Base-by-base conservation (phyloP, 2,888 invertebrate species). In the Lasioglossum calceatum region DNA sequence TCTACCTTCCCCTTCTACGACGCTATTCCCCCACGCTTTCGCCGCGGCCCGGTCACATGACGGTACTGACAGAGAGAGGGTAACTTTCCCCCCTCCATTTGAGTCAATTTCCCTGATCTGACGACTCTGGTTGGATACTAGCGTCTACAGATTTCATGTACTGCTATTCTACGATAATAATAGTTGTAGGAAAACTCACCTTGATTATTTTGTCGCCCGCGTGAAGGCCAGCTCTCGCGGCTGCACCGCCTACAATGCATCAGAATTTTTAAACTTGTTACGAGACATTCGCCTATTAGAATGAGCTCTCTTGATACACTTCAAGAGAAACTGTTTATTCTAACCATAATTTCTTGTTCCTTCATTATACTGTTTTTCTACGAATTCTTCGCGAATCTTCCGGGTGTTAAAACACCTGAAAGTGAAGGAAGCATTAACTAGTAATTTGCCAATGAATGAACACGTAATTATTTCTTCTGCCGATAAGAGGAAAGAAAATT, bases 171-270 rank as follows among this genome's bases (percentile, higher is more conserved):
- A n/a, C 32, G 44, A 82, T 70, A 74, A 79, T 79, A 39, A 14
- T 71, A 14, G 77, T 81, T 58, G 82, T 91, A 89, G 85, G 78
- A 39, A 39, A 88, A 88, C 92, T 95, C 94, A 98, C 98, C 97
- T 98, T 98, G 92, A 99, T 97, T 94, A 99, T 99, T 96, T 98
- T 97, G 96, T 99, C 99, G 61, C 98, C 98, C 88, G 98, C 97
- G 92, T 98, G 97, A 89, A 99, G 97, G 72, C 99, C 99, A 80
- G 99, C 99, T 94, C 97, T 97, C 96, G 98, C 98, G 93, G 99
- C 99, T 90, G 99, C 98, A 86, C 99, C 98, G 96, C 98, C 97
- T 97, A 95, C 50, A 95, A 96, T 90, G 87, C 86, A 90, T 82
- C 79, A 84, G 77, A 32, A 79, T 80, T 82, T 79, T 84, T 71